Percentiles rank a stretch among this genome's conserved stretches.
These are phyloP conservation scores for Enoplosus armatus DNA, from an alignment of 2,797 vertebrate species.

Conservation along the genomic window DNA sequence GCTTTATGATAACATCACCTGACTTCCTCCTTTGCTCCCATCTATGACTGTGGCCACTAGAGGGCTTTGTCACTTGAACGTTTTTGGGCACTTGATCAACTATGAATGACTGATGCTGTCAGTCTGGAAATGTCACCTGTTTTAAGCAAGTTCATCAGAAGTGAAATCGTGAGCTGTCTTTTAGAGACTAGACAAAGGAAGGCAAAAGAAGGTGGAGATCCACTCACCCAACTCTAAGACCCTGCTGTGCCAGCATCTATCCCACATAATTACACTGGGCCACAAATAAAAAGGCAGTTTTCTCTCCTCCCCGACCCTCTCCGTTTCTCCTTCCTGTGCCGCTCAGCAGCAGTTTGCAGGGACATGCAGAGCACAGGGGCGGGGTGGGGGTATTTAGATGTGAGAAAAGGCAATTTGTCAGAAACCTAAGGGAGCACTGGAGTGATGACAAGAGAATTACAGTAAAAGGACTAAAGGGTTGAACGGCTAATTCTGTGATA, in stretches of 20 bases:
- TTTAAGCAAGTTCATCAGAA: slow-evolving; percentile 7
- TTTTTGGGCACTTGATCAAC: background rate
- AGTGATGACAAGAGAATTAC: slow-evolving; percentile 69
- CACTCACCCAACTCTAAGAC: slow-evolving; percentile 40
- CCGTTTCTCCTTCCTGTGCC: slow-evolving; percentile 31
- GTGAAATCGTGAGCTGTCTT: slow-evolving; percentile 6
- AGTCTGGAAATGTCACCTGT: background rate
- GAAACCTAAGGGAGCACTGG: slow-evolving; percentile 57
- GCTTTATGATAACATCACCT: background rate
- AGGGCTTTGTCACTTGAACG: background rate
- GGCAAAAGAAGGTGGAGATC: slow-evolving; percentile 48
- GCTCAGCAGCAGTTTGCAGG: slow-evolving; percentile 45
- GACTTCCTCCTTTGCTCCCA: background rate
- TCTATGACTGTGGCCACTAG: background rate
- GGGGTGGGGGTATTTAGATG: slow-evolving; percentile 54
- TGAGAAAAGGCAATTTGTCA: slow-evolving; percentile 72
- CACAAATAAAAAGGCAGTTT: slow-evolving; percentile 71
- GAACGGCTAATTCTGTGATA: slow-evolving; percentile 46
- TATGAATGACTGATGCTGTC: background rate
- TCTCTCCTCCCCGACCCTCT: slow-evolving; percentile 42
- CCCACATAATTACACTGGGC: slow-evolving; percentile 72
- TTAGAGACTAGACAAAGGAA: slow-evolving; percentile 12
- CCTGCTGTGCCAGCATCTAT: slow-evolving; percentile 66
- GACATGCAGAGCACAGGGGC: slow-evolving; percentile 23
- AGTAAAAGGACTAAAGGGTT: slow-evolving; percentile 41